Base-by-base conservation (phyloP, 1,140 invertebrate species). In the Zaprionus ornatus region DNA sequence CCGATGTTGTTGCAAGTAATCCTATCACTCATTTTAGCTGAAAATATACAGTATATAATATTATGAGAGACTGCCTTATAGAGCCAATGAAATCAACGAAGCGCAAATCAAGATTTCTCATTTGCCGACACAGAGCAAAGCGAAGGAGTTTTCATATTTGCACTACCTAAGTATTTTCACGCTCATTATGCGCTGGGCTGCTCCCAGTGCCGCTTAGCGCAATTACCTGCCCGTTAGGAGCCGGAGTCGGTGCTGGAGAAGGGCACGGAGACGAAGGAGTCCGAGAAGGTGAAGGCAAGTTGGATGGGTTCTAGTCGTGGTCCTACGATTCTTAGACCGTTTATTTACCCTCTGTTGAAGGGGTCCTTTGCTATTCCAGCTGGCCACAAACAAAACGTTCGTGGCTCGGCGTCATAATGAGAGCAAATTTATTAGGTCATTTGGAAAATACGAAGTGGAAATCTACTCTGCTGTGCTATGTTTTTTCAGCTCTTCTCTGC, bases 401-500 rank as follows among this genome's bases (percentile, higher is more conserved):
- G 85, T 90, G 85, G 85, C 86, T 65, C 65, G 73, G 79, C 81
- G 85, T 90, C 85, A 90, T 90, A 90, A 90, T 90, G 86, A 90
- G 85, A 74, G 83, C 73, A 90, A 90, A 90, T 90, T 90, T 90
- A 90, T 90, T 90, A 86, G 85, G 85, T 90, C 85, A 90, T 90
- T 90, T 90, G 79, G 75, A 82, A 82, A 90, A 85, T 90, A 90
- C 79, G 75, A 21, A 85, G 76, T 68, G 63, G 76, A 79, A 90
- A 90, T 90, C 82, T 81, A 85, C 78, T 74, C 65, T 62, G 61
- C 56, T 19, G 54, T 56, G 69, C 76, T 40, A 32, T 59, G 48
- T 69, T 60, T 69, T 60, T 60, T 45, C 40, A n/a, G 40, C 40
- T 45, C 40, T 45, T n/a, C 40, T n/a, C 40, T 42, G 15, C 15